Evolutionary conservation across 2,888 invertebrate species (phyloP), one percentile per base, ranked within the genome.

Genomic region (Scaptomyza reducta): DNA sequence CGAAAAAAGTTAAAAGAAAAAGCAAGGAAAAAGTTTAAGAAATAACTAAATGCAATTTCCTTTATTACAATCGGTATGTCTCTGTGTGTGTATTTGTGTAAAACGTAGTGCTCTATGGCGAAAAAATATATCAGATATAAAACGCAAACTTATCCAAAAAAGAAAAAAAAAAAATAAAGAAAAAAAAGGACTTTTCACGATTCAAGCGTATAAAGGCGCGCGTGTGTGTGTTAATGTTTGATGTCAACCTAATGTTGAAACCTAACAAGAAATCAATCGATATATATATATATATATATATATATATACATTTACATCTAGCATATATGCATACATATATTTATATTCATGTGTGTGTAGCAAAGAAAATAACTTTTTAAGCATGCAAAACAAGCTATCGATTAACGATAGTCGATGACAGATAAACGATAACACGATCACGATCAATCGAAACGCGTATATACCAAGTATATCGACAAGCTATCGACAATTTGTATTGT

Each of bases 181-280:
- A 13, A 18, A 42, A 40, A 47, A 22, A n/a, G 6, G 35, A 47
- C 38, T 5, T 16, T 10, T 4, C 16, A 40, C 14, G 51, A 63
- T 55, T 4, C 18, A 58, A 73, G 9, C 51, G 53, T 57, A 54
- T 63, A 59, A 63, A 38, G 58, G 50, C 61, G 60, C 54, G 61
- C 56, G 50, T 61, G 42, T 63, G 57, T 49, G 14, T 61, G 45
- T 61, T 38, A 58, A 53, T 54, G 56, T 64, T 74, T 63, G 45
- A 79, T 78, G 80, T 81, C 79, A 79, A 67, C 66, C 77, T 78
- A 78, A 83, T 81, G 79, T 84, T 84, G 63, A 63, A 71, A 79
- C 55, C 58, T 56, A 47, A 54, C 61, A 49, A 22, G n/a, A 51
- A 38, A 40, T 41, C 45, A 53, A 58, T 27, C 3, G 2, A 27